Base-by-base conservation (phyloP, 2,113 vertebrate genomes). In the Tenrec ecaudatus region DNA sequence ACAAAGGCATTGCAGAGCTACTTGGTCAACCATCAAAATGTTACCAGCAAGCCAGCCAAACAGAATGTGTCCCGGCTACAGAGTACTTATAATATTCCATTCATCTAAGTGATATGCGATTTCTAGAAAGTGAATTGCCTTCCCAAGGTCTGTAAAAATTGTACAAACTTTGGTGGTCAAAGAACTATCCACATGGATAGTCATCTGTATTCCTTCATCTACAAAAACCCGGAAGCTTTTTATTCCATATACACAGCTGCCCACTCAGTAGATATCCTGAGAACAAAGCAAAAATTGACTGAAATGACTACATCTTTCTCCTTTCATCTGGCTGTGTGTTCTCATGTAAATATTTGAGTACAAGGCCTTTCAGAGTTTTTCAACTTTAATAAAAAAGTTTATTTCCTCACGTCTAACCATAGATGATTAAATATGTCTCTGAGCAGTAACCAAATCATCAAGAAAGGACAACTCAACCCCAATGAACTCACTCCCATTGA, bases 221-320 rank as follows among this genome's bases (percentile, higher is more conserved):
- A 16, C 83, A 84, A 91, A 93, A 89, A 86, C 73, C 62, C 57
- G 75, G 69, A 75, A 22, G n/a, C 22, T 84, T 96, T 86, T 87
- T 86, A 81, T 82, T 83, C 38, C 16, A 23, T 68, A 40, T 57
- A 23, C 4, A 57, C 66, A 88, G 27, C 76, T 76, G 53, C 17
- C 53, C 33, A 71, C 40, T 96, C 5, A 0, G 40, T 73, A 64
- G 66, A 53, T 62, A 79, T 23, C 23, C 20, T n/a, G 23, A 89
- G 93, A 95, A 91, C 84, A 95, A 96, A 97, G 92, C 40, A 78
- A 89, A 95, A 94, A 47, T 64, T 33, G n/a, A 47, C 43, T 79
- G 68, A 89, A 89, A 47, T 91, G 43, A 89, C 68, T 80, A 53
- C 38, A 66, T 79, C 89, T 94, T 43, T 82, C 64, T 93, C 62